A percentile compares a stretch with the other conserved stretches of the same genome.
These are phyloP conservation scores for Aphidoletes aphidimyza DNA, from an alignment of 2,888 invertebrate species.

Conservation along the genomic window DNA sequence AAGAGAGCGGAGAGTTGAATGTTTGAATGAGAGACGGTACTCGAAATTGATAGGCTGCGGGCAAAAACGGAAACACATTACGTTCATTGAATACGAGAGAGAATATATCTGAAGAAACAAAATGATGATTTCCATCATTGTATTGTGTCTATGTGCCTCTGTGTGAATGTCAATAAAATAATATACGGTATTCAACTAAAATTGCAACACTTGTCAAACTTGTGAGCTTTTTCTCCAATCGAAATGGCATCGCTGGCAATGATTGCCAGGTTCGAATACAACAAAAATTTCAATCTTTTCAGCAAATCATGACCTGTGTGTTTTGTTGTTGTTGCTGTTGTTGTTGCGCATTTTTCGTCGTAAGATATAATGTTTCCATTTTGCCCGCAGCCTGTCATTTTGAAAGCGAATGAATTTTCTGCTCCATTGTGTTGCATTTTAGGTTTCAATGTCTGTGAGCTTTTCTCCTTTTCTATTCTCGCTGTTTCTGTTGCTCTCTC, in stretches of 20 bases:
- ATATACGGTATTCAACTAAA: neutral
- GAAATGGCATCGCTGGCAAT: no score
- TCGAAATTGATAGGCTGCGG: neutral
- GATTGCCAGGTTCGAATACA: no score
- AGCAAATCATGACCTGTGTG: no score
- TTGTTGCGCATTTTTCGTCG: neutral
- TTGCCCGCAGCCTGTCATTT: slow-evolving; percentile 18
- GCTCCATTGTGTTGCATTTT: slow-evolving; percentile 20
- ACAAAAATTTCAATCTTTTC: no score
- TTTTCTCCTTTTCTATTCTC: no score
- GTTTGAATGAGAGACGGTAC: no score
- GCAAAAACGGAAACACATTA: neutral
- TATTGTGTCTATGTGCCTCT: no score
- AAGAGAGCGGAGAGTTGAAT: neutral
- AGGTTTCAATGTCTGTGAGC: neutral
- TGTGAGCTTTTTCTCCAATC: neutral
- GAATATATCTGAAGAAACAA: neutral
- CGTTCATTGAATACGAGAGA: neutral
- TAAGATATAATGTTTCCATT: neutral
- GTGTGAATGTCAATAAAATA: neutral
- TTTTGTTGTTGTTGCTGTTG: no score
- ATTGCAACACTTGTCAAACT: neutral
- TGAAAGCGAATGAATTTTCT: neutral
- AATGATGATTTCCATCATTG: no score
- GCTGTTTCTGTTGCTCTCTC: no score